phyloP scores from a whole-genome alignment of 2,797 vertebrate species.

The Chelon auratus region DNA sequence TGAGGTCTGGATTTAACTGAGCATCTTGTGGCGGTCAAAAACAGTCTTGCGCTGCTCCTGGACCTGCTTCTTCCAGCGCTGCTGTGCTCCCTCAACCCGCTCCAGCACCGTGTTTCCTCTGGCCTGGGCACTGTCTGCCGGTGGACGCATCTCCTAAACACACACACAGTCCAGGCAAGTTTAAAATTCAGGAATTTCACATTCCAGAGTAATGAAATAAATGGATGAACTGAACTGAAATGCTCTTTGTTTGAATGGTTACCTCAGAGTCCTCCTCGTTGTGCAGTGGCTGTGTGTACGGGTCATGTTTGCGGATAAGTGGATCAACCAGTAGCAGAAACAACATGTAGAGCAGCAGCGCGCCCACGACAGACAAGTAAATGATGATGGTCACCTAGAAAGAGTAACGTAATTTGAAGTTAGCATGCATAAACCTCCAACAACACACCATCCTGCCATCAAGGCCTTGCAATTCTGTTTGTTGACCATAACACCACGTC shows the following conservation, averaged over 20 bases:
- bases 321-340: conserved; percentile 96
- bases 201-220: neutral
- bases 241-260: conserved; percentile 39
- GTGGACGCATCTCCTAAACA: conserved; percentile 86
- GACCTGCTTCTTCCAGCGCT: conserved; percentile 97
- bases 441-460: neutral
- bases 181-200: neutral
- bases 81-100: conserved; percentile 94
- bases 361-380: conserved; percentile 93
- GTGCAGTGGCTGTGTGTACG: conserved; percentile 91
- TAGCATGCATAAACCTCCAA: neutral
- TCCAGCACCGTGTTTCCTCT: conserved; percentile 93
- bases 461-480: neutral
- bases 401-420: neutral
- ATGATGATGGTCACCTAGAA: conserved; percentile 93
- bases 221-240: neutral
- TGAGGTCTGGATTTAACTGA: conserved; percentile 85
- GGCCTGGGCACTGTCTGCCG: conserved; percentile 53
- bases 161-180: neutral
- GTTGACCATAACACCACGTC: no score
- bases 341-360: conserved; percentile 94
- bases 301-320: conserved; percentile 92
- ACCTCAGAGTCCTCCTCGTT: conserved; percentile 94
- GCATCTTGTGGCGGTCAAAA: conserved; percentile 96
- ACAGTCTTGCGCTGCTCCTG: conserved; percentile 97